Evolutionary conservation across 2,888 invertebrate species (phyloP).

Genomic region (Temnothorax rugatulus): DNA sequence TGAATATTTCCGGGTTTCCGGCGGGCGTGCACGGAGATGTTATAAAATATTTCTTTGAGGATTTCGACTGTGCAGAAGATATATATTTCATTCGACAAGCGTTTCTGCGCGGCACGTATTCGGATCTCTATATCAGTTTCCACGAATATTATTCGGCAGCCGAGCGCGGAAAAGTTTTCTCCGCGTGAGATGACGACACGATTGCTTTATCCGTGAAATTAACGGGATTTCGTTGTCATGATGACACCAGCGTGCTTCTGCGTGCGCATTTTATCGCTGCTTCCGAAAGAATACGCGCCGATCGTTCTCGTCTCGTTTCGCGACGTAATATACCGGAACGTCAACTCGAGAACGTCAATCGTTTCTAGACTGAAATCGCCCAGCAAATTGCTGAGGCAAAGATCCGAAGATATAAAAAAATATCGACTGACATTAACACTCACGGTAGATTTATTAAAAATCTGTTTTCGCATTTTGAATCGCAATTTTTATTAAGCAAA

Average conservation of each 20-base stretch:
- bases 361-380: neutral
- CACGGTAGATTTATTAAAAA: conserved; percentile 6
- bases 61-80: conserved; percentile 17
- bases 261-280: conserved; percentile 2
- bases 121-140: conserved; percentile 60
- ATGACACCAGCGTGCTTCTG: neutral
- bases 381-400: neutral
- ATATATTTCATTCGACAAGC: conserved; percentile 50
- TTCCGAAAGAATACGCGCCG: neutral
- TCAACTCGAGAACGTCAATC: neutral
- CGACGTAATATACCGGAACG: conserved; percentile 3
- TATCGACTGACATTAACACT: neutral
- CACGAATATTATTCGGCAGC: conserved; percentile 61
- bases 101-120: conserved; percentile 45
- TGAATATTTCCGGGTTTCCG: conserved; percentile 48
- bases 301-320: conserved; percentile 22
- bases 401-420: conserved; percentile 8
- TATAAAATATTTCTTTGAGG: conserved; percentile 55
- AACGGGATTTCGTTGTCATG: conserved; percentile 64
- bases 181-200: conserved; percentile 11
- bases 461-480: neutral
- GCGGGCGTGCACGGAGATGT: conserved; percentile 4
- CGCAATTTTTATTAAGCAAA: neutral
- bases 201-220: conserved; percentile 64
- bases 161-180: conserved; percentile 52